Base-by-base conservation (phyloP, 2,888 invertebrate genomes). In the Ctenicera cuprea region DNA sequence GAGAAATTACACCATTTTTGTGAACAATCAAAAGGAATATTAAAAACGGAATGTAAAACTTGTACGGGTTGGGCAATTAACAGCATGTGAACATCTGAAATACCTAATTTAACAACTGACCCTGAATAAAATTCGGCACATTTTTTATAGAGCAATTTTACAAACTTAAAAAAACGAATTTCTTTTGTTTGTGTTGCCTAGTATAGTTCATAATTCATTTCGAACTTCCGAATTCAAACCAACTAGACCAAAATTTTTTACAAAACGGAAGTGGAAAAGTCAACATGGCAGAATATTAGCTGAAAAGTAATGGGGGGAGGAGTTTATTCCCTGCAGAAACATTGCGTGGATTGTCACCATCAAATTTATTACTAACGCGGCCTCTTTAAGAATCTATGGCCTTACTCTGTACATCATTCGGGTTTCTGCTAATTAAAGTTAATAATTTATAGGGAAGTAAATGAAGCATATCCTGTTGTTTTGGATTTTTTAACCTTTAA, bases 331-430 rank as follows among this genome's bases (percentile, higher is more conserved):
- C 20, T 14, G 38, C 59, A 38, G 59, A 22, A 57, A 30, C 67
- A 57, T 67, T 67, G 67, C 67, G 67, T 67, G 67, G 38, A 67
- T 57, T 67, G 67, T 67, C 67, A 67, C 67, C 57, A 57, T 67
- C 54, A 67, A 67, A 37, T 57, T 67, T 67, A 54, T 54, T 57
- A 45, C 54, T 22, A 57, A 41, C 66, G 26, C 54, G 57, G 57
- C 33, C 57, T 37, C 57, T 52, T 52, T 11, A 59, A 38, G 59
- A 59, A 59, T 59, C 59, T 59, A 59, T 38, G 38, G 59, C 59
- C 14, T 11, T 41, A 18, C 20, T 30, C 18, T 38, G 38, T 59
- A 38, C 59, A 59, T 59, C 59, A 38, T 38, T 57, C 38, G 38
- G 14, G 59, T 59, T 59, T 59, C 18, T 59, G 11, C 30, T 59